phyloP scores from a whole-genome alignment of 2,113 vertebrate species.

The Glareola pratincola region DNA sequence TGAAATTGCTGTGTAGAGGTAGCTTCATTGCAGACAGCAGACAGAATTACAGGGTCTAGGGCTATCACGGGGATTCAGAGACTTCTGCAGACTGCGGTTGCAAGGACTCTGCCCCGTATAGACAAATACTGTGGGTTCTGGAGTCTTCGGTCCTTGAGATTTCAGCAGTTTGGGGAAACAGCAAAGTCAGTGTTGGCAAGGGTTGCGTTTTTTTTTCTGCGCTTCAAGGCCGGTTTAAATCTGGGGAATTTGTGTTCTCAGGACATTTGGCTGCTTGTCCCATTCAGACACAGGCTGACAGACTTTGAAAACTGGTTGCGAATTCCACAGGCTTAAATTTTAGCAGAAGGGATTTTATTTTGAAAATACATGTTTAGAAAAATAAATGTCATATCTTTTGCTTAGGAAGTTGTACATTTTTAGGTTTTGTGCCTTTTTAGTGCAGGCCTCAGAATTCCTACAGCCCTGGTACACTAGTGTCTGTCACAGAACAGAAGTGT shows the following conservation, averaged over 20 bases:
- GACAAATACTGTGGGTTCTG: background rate
- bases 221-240: background rate
- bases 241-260: background rate
- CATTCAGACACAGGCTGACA: background rate
- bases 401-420: background rate
- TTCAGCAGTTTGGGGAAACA: background rate
- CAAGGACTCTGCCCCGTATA: background rate
- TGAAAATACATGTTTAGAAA: background rate
- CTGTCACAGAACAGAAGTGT: background rate
- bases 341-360: background rate
- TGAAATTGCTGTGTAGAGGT: background rate
- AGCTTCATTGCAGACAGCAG: background rate
- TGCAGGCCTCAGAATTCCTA: background rate
- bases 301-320: background rate
- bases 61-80: background rate
- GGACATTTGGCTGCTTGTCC: background rate
- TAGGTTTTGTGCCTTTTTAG: background rate
- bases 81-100: background rate
- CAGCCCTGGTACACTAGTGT: fast-evolving
- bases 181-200: background rate
- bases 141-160: background rate
- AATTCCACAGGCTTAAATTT: background rate
- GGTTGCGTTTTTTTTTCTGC: fast-evolving
- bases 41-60: background rate
- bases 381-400: background rate